Percentiles rank a stretch among this genome's conserved stretches.
phyloP scores from a whole-genome alignment of 2,113 vertebrate species.

The Phrynosoma platyrhinos region DNA sequence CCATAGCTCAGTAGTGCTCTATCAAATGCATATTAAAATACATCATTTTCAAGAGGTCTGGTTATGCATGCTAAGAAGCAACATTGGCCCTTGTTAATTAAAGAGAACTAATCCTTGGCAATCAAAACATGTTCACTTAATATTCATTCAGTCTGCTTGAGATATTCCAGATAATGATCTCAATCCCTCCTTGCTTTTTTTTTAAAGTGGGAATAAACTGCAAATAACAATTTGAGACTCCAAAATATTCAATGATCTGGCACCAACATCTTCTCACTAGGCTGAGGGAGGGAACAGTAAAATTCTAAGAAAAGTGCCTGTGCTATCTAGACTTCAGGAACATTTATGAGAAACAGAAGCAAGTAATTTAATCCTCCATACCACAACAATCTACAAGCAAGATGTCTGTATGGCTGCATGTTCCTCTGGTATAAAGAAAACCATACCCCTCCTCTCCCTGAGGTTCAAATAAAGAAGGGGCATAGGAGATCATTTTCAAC shows the following conservation, averaged over 20 bases:
- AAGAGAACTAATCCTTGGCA: slow-evolving; percentile 30
- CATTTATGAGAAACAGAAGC: neutral
- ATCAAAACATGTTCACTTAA: slow-evolving; percentile 23
- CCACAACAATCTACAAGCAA: neutral
- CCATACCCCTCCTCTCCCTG: neutral
- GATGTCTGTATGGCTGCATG: neutral
- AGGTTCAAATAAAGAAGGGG: neutral
- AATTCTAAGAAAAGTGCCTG: neutral
- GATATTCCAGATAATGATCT: slow-evolving; percentile 21
- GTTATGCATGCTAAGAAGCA: slow-evolving; percentile 35
- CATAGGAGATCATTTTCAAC: neutral
- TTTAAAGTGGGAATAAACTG: neutral
- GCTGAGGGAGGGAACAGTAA: neutral
- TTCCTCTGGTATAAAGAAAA: neutral
- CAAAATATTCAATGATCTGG: neutral
- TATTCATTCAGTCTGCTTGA: slow-evolving; percentile 15
- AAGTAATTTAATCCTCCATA: neutral
- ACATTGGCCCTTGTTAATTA: slow-evolving; percentile 34
- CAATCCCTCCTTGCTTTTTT: neutral
- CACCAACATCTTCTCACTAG: neutral
- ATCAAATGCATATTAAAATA: slow-evolving; percentile 3
- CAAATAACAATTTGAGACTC: slow-evolving; percentile 1
- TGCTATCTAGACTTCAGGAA: neutral
- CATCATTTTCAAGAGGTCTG: neutral
- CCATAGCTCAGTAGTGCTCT: neutral